Evolutionary conservation across 2,797 vertebrate genomes (phyloP).

Genomic region (Hirundo rustica): DNA sequence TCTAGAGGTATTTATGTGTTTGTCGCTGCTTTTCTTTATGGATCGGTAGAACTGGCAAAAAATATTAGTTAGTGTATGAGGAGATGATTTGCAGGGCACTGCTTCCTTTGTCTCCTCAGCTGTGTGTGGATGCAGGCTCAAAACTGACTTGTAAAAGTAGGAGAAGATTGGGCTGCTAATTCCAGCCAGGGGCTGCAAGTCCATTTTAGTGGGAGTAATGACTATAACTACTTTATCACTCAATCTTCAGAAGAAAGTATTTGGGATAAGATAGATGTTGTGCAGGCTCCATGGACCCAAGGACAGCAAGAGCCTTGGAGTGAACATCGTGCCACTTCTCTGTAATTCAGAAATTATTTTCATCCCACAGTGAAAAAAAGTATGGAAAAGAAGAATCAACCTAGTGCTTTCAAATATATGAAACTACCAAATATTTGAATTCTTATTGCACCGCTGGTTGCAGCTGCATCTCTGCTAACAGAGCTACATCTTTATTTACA

Average conservation of each 20-base stretch:
- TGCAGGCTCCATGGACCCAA: neutral
- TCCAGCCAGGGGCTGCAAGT: neutral
- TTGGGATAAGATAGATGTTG: neutral
- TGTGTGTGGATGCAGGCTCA: neutral
- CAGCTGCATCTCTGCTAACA: neutral
- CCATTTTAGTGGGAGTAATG: neutral
- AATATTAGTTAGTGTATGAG: neutral
- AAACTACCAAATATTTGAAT: neutral
- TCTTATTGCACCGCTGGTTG: neutral
- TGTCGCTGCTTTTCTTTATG: neutral
- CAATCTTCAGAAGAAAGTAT: neutral
- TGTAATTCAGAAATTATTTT: neutral
- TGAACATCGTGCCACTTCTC: neutral
- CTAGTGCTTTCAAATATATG: neutral
- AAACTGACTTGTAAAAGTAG: neutral
- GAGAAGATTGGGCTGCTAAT: neutral
- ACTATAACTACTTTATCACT: neutral
- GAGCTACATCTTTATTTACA: neutral
- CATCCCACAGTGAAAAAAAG: neutral
- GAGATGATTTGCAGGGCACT: neutral
- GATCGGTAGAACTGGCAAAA: neutral
- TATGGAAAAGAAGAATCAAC: neutral
- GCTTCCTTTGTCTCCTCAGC: neutral
- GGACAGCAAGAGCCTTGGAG: neutral
- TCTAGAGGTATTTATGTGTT: constrained; percentile 79